Evolutionary conservation across 2,113 vertebrate genomes (phyloP).

Genomic region (Orcinus orca): DNA sequence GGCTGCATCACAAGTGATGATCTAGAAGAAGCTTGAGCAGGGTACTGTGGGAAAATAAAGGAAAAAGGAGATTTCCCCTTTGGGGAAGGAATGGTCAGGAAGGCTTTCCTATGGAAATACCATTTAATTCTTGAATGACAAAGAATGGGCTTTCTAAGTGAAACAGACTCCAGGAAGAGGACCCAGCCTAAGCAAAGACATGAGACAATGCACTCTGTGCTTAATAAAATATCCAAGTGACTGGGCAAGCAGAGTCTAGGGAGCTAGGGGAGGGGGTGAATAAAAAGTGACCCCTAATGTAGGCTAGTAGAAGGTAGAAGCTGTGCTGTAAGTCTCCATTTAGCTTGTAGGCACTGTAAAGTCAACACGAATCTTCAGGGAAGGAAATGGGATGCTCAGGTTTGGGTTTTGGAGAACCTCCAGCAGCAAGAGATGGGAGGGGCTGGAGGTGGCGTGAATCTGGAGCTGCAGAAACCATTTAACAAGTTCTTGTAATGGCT

Average conservation of each 20-base stretch:
- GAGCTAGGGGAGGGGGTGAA: not conserved
- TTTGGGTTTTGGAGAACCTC: not conserved
- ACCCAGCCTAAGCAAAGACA: not conserved
- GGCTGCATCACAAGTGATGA: not conserved
- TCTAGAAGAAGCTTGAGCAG: not conserved
- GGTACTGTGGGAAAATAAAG: not conserved
- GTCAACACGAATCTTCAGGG: not conserved
- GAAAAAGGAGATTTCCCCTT: not conserved
- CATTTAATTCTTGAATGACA: not conserved
- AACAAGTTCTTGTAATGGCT: not conserved
- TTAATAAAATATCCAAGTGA: not conserved
- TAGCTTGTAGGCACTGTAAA: not conserved
- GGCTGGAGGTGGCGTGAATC: not conserved
- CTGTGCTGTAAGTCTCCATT: not conserved
- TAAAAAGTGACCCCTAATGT: not conserved
- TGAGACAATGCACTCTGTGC: not conserved
- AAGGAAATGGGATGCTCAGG: not conserved
- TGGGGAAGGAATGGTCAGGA: not conserved
- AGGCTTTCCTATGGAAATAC: not conserved
- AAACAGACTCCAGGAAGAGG: slow-evolving; percentile 8
- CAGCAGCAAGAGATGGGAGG: not conserved
- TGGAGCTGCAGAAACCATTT: not conserved
- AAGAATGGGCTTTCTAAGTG: not conserved
- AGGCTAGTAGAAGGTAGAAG: not conserved
- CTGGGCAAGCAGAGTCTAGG: not conserved